Evolutionary conservation across 2,888 invertebrate genomes (phyloP).

Genomic region (Polyommatus iphigenia): DNA sequence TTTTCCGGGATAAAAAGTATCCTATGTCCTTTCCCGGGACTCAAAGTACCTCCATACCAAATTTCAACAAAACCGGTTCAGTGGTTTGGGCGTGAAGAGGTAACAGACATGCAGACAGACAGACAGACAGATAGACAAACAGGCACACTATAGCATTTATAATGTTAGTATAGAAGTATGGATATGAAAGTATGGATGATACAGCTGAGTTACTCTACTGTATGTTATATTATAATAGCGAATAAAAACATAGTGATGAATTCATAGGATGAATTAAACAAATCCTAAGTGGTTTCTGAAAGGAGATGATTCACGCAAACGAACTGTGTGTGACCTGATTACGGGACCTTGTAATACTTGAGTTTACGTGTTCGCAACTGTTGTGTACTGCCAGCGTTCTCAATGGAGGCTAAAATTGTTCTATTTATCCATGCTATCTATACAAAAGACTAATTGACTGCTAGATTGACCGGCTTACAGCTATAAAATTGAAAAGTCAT

Average conservation of each 20-base stretch:
- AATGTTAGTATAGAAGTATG: too few species aligned
- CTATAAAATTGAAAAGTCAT: too few species aligned
- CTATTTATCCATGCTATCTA: not conserved
- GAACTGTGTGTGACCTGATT: conserved; percentile 10
- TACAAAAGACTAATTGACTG: not conserved
- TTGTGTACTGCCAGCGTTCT: not conserved
- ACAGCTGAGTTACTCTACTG: not conserved
- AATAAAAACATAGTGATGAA: not conserved
- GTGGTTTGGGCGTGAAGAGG: too few species aligned
- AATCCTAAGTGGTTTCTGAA: not conserved
- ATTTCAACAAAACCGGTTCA: too few species aligned
- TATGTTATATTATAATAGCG: not conserved
- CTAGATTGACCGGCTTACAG: too few species aligned
- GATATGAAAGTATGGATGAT: too few species aligned
- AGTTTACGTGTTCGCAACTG: conserved; percentile 8
- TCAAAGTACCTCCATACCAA: too few species aligned
- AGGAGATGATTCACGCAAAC: conserved; percentile 15
- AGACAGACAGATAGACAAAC: too few species aligned
- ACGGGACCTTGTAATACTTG: conserved; percentile 29
- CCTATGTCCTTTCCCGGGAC: too few species aligned
- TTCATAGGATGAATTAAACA: conserved; percentile 21
- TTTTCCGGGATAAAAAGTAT: too few species aligned
- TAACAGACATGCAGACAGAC: too few species aligned
- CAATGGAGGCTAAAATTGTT: not conserved
- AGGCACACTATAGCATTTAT: too few species aligned